These are phyloP conservation scores for Pelosia muscerda DNA, from an alignment of 2,888 invertebrate genomes.

Conservation along the genomic window DNA sequence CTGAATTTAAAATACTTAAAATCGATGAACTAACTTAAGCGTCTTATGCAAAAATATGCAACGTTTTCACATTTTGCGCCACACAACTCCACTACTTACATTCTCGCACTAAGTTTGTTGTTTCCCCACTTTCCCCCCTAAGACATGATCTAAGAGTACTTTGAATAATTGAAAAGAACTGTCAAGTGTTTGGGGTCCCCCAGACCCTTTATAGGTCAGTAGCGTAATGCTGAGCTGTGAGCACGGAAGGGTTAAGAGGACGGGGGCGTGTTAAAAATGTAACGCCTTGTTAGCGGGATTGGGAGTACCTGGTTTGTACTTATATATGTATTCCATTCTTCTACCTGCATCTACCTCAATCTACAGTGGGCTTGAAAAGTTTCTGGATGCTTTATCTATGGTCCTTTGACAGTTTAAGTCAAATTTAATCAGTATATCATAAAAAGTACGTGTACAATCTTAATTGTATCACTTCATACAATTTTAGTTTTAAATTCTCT, in stretches of 20 bases:
- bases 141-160: constrained; percentile 66
- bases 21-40: neutral
- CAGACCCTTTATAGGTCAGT: constrained; percentile 76
- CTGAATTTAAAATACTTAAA: too few relatives aligned
- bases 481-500: too few relatives aligned
- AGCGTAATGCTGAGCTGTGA: constrained; percentile 58
- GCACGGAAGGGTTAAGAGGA: constrained; percentile 61
- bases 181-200: constrained; percentile 63
- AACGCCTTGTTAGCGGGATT: constrained; percentile 60
- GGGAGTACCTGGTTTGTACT: constrained; percentile 14
- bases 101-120: constrained; percentile 39
- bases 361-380: too few relatives aligned
- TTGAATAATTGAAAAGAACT: constrained; percentile 83
- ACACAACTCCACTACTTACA: constrained; percentile 11
- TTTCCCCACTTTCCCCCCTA: constrained; percentile 32
- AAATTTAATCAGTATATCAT: too few relatives aligned
- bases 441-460: too few relatives aligned
- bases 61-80: neutral
- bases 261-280: constrained; percentile 68
- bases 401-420: too few relatives aligned
- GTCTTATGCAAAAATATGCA: constrained; percentile 12
- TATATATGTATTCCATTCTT: too few relatives aligned
- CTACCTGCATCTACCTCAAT: too few relatives aligned
- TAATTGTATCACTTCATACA: too few relatives aligned
- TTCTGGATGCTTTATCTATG: too few relatives aligned